A percentile compares a stretch with the other conserved stretches of the same genome.
Evolutionary conservation across 2,113 vertebrate genomes (phyloP).

Genomic region (Suncus etruscus): DNA sequence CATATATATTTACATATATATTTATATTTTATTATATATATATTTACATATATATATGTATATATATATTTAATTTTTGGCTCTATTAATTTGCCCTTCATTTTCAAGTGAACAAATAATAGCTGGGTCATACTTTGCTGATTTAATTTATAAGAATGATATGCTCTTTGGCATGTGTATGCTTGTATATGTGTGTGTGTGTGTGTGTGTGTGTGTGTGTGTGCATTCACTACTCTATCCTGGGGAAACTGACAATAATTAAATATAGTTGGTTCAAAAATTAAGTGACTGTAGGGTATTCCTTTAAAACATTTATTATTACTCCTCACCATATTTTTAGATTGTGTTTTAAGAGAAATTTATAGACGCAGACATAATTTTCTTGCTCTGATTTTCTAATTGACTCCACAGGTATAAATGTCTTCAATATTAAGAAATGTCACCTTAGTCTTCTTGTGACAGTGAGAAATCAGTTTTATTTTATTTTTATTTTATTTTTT

Average conservation of each 20-base stretch:
- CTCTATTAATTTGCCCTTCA: background rate
- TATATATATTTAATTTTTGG: background rate
- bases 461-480: background rate
- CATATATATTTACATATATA: too few species aligned
- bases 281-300: background rate
- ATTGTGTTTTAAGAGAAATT: slow-evolving; percentile 30
- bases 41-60: too few species aligned
- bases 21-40: too few species aligned
- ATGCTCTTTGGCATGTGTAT: background rate
- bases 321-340: slow-evolving; percentile 4
- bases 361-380: background rate
- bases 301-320: slow-evolving; percentile 8
- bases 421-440: background rate
- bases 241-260: background rate
- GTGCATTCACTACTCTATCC: background rate
- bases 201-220: too few species aligned
- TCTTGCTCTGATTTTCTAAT: background rate
- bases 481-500: background rate
- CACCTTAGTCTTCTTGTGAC: background rate
- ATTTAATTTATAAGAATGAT: background rate
- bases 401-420: background rate
- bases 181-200: background rate
- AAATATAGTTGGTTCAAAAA: background rate
- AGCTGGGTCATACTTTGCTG: background rate
- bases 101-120: background rate